Base-by-base conservation (phyloP, 2,113 vertebrate genomes). In the Rafetus swinhoei region DNA sequence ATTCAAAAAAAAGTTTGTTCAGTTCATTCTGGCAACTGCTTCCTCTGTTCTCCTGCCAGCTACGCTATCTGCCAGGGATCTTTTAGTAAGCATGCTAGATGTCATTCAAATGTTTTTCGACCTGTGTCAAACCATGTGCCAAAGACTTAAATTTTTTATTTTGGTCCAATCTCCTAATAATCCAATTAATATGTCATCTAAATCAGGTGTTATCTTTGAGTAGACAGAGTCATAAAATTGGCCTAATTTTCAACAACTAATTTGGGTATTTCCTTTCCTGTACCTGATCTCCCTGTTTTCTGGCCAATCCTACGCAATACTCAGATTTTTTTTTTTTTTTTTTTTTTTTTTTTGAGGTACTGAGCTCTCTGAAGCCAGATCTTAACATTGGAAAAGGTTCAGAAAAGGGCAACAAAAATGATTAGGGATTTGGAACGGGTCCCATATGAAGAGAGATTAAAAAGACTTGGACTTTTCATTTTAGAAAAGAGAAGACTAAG, bases 91-190 rank as follows among this genome's bases (percentile, higher is more conserved):
- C 56, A 85, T 25, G 93, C 82, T 80, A 93, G 35, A 92, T 76
- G 50, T 84, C 84, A 95, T 60, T 93, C 45, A 95, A 84, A 62
- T 86, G 32, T n/a, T 93, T 94, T 94, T 81, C 76, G 92, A 81
- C 52, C 74, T n/a, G 9, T 89, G 16, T 88, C 29, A 25, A 85
- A 81, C 6, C 72, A 85, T 50, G 95, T 1, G 7, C 24, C 91
- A 92, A 65, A 11, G 22, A 89, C 32, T 24, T 22, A 1, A 0
- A 85, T 93, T 93, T 87, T 94, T 85, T 88, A 25, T 87, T 88
- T 95, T 80, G 95, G n/a, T 54, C 10, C 55, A 8, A 80, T 53
- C 77, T 80, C 18, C 24, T 86, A 88, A 60, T 79, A 85, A 52
- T 19, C 11, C 35, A 85, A 27, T 53, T 9, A 62, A n/a, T 57